Evolutionary conservation across 1,140 invertebrate genomes (phyloP).

Genomic region (Mercenaria mercenaria): DNA sequence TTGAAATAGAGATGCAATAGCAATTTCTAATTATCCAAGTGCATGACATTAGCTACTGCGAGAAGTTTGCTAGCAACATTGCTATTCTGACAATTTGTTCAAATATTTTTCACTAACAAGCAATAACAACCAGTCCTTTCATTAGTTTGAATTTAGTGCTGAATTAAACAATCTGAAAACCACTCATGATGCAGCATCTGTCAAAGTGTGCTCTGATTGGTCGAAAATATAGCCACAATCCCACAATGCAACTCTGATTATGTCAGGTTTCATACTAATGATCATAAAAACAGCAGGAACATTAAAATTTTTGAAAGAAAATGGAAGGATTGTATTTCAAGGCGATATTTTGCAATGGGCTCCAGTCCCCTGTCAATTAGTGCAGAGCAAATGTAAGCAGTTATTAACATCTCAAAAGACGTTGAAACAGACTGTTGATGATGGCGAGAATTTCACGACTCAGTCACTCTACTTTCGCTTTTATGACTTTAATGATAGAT

Average conservation of each 20-base stretch:
- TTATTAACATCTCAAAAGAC: conserved; percentile 43
- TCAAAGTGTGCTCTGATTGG: conserved; percentile 57
- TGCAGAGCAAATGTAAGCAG: conserved; percentile 45
- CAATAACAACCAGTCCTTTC: background rate
- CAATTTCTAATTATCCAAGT: no score
- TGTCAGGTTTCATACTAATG: conserved; percentile 51
- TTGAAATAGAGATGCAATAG: no score
- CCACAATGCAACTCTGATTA: conserved; percentile 59
- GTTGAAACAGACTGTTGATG: background rate
- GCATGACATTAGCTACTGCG: no score
- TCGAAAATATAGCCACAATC: conserved; percentile 43
- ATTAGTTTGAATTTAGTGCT: conserved; percentile 63
- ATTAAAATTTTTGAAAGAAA: conserved; percentile 61
- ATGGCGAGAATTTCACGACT: conserved; percentile 57
- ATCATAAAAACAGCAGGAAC: conserved; percentile 57
- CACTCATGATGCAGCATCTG: conserved; percentile 62
- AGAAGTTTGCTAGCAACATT: background rate
- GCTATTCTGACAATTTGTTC: background rate
- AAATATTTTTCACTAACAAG: background rate
- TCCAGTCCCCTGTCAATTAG: conserved; percentile 58
- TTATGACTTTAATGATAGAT: conserved; percentile 65
- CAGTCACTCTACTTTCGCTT: conserved; percentile 24
- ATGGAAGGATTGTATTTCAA: conserved; percentile 62
- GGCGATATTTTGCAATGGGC: conserved; percentile 39
- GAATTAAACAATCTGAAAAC: conserved; percentile 66